A percentile compares a stretch with the other conserved stretches of the same genome.
phyloP scores from a whole-genome alignment of 2,113 vertebrate species.

The Morone chrysops region DNA sequence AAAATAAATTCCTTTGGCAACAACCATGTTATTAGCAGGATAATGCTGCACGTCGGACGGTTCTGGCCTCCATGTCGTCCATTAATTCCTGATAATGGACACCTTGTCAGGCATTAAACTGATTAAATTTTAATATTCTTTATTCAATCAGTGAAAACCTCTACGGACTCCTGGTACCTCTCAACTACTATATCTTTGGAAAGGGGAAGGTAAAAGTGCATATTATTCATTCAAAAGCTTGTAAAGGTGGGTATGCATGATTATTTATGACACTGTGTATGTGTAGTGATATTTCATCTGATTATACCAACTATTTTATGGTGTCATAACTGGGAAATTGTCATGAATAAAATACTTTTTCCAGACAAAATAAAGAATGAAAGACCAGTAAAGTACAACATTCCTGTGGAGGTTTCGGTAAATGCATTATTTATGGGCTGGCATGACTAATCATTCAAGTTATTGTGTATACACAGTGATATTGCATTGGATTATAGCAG shows the following conservation, averaged over 20 bases:
- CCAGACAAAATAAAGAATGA: not conserved
- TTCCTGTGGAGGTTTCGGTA: not conserved
- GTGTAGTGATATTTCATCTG: slow-evolving; percentile 9
- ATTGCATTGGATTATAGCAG: not conserved
- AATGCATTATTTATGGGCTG: not conserved
- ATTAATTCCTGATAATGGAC: no score
- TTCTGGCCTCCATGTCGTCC: no score
- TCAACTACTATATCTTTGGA: not conserved
- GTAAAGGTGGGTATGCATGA: not conserved
- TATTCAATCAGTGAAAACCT: not conserved
- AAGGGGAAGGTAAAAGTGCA: not conserved
- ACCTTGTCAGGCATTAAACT: no score
- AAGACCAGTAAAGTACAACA: not conserved
- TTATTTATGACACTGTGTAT: not conserved
- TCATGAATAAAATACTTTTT: not conserved
- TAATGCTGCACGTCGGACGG: no score
- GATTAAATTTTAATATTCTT: not conserved
- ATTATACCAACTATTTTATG: not conserved
- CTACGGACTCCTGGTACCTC: not conserved
- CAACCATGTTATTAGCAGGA: no score
- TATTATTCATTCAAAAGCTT: not conserved
- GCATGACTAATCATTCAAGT: not conserved
- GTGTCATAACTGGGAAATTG: not conserved
- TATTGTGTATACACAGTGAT: not conserved
- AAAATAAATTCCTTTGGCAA: no score